These are phyloP conservation scores for Anthopleura sola DNA, from an alignment of 64 coral and sea anemone species.

Conservation along the genomic window DNA sequence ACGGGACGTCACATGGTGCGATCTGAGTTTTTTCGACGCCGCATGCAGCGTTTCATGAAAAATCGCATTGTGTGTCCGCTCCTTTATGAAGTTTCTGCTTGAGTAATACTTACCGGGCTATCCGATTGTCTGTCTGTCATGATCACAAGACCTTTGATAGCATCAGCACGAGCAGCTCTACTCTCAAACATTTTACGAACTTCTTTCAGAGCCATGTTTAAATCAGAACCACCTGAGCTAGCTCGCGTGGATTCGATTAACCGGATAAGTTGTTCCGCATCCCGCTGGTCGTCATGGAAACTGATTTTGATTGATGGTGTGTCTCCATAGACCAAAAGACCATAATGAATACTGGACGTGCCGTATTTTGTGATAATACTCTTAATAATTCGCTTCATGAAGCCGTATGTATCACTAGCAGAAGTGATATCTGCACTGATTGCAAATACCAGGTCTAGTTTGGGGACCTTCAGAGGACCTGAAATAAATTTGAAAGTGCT, in stretches of 20 bases:
- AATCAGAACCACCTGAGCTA: slow-evolving; percentile 36
- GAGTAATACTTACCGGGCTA: slow-evolving; percentile 30
- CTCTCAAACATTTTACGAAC: slow-evolving; percentile 56
- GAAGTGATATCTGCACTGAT: slow-evolving; percentile 51
- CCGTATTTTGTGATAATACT: slow-evolving; percentile 69
- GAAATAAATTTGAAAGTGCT: no score
- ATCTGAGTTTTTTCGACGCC: no score
- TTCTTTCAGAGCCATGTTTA: slow-evolving; percentile 72
- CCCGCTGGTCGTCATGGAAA: slow-evolving; percentile 21
- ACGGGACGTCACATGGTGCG: no score
- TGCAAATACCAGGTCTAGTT: slow-evolving; percentile 70
- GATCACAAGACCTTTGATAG: slow-evolving; percentile 58
- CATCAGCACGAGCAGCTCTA: slow-evolving; percentile 29
- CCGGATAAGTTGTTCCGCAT: slow-evolving; percentile 23
- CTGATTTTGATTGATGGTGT: slow-evolving; percentile 53
- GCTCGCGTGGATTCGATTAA: slow-evolving; percentile 41
- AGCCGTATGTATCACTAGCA: slow-evolving; percentile 33
- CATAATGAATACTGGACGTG: slow-evolving; percentile 63
- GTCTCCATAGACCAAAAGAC: slow-evolving; percentile 43
- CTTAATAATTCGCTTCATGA: slow-evolving; percentile 49
- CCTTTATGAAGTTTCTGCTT: no score
- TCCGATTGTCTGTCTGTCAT: slow-evolving; percentile 56
- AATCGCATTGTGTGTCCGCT: no score
- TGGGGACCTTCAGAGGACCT: slow-evolving; percentile 60
- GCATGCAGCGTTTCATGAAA: no score